Percentiles rank a stretch among this genome's conserved stretches.
Evolutionary conservation across 64 coral and sea anemone genomes (phyloP).

Genomic region (Stylophora pistillata): DNA sequence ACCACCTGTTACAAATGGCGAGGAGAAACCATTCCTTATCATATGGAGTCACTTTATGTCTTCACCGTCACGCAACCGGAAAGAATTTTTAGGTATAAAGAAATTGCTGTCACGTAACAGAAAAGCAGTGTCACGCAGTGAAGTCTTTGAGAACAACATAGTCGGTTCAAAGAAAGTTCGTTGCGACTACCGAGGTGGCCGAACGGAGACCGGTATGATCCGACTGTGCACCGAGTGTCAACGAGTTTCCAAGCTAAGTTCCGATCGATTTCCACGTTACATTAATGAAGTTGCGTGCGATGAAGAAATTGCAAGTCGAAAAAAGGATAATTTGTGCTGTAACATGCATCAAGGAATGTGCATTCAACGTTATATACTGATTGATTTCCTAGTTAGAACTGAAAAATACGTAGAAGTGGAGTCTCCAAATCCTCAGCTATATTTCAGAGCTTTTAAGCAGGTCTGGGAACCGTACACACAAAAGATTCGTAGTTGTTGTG

Average conservation of each 20-base stretch:
- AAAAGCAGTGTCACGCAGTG: not conserved
- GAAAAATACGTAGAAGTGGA: conserved; percentile 2
- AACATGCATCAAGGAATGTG: not conserved
- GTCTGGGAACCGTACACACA: conserved; percentile 24
- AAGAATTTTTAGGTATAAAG: not conserved
- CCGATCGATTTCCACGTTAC: conserved; percentile 36
- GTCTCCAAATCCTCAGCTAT: not conserved
- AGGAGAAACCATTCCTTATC: not conserved
- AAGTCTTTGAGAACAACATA: not conserved
- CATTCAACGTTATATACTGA: conserved; percentile 23
- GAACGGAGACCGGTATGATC: not conserved
- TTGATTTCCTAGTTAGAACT: conserved; percentile 34
- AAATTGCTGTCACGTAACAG: not conserved
- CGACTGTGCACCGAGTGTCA: conserved; percentile 66
- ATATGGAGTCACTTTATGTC: not conserved
- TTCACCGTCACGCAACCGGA: not conserved
- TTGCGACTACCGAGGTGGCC: not conserved
- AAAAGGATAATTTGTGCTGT: not conserved
- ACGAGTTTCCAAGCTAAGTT: conserved; percentile 13
- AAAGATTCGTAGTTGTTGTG: conserved; percentile 64
- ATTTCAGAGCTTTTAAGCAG: conserved; percentile 40
- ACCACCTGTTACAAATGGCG: not conserved
- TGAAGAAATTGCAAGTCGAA: not conserved
- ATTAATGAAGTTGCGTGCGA: conserved; percentile 66
- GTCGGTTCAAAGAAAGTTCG: not conserved